phyloP scores from a whole-genome alignment of 2,797 vertebrate genomes.

The Lemur catta region DNA sequence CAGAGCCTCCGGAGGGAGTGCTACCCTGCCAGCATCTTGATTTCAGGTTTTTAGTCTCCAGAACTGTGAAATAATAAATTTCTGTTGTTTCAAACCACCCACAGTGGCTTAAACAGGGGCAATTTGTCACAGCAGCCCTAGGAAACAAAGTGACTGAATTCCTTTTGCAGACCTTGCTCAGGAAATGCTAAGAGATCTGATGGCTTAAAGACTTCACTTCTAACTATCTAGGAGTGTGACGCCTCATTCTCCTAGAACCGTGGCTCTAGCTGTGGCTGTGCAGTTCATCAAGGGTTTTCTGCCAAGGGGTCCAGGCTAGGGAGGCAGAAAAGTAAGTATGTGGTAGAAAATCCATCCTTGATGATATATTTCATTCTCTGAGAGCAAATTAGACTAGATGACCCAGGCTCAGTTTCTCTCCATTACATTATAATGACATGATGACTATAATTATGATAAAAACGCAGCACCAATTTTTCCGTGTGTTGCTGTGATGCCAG shows the following conservation, averaged over 20 bases:
- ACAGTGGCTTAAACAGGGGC: background rate
- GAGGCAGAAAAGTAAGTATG: background rate
- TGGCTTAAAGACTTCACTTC: background rate
- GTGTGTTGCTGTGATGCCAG: background rate
- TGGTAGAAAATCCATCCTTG: background rate
- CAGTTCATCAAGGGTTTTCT: background rate
- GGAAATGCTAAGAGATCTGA: background rate
- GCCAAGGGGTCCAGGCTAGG: background rate
- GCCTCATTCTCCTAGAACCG: background rate
- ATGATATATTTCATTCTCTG: background rate
- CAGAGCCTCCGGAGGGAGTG: background rate
- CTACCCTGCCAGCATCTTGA: background rate
- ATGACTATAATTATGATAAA: background rate
- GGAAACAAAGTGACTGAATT: background rate
- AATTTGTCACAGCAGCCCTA: background rate
- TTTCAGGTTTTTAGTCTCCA: too few species aligned
- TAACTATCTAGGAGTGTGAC: background rate
- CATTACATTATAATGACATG: background rate
- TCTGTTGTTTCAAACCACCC: background rate
- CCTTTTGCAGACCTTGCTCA: background rate
- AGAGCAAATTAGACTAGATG: background rate
- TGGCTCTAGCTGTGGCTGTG: background rate
- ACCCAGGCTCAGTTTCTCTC: background rate
- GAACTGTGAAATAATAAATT: background rate
- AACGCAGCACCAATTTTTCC: accelerated